phyloP scores from a whole-genome alignment of 1,140 invertebrate species.

The Listronotus bonariensis region DNA sequence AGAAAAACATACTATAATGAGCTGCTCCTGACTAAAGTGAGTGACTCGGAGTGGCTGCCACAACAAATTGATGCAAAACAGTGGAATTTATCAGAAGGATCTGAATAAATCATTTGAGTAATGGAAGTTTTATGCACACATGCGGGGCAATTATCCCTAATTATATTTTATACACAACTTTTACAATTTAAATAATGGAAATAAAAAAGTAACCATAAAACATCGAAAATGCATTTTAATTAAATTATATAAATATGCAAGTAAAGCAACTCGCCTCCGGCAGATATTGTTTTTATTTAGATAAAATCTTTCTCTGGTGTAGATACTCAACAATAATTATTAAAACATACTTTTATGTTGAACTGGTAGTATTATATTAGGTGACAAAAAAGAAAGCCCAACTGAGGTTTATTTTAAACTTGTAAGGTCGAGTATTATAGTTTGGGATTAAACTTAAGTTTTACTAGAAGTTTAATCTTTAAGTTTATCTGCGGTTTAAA shows the following conservation, averaged over 20 bases:
- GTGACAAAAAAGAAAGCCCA: no score
- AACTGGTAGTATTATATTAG: no score
- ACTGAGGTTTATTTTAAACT: no score
- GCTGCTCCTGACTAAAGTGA: constrained; percentile 18
- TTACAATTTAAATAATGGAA: constrained; percentile 36
- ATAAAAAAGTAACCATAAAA: constrained; percentile 23
- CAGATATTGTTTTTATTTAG: constrained; percentile 6
- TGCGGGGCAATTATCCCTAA: constrained; percentile 34
- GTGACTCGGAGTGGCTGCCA: constrained; percentile 32
- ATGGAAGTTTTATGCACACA: constrained; percentile 35
- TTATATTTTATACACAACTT: constrained; percentile 37
- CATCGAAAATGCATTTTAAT: constrained; percentile 26
- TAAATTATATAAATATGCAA: constrained; percentile 18
- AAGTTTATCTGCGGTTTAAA: no score
- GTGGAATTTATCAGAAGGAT: constrained; percentile 33
- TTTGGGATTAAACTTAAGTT: no score
- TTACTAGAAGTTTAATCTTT: no score
- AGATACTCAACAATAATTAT: no score
- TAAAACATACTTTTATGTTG: no score
- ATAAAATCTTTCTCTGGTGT: background rate
- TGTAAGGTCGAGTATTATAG: no score
- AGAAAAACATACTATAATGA: constrained; percentile 19
- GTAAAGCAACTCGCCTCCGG: constrained; percentile 1
- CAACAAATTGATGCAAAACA: constrained; percentile 38
- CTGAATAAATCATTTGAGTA: constrained; percentile 36